Percentiles rank a stretch among this genome's conserved stretches.
Evolutionary conservation across 2,797 vertebrate species (phyloP).

Genomic region (Peromyscus eremicus): DNA sequence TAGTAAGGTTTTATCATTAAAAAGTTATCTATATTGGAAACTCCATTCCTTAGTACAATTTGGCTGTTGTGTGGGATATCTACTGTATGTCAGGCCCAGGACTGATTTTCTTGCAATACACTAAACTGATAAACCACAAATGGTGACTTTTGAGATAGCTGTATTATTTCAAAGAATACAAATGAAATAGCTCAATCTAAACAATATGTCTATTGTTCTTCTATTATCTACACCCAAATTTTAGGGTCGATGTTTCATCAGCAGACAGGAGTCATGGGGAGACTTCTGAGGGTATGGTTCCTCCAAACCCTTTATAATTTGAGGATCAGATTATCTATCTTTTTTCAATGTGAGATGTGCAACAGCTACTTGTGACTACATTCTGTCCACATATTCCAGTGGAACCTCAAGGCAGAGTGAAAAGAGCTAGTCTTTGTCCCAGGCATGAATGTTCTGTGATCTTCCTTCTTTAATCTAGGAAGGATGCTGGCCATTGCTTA

Average conservation of each 20-base stretch:
- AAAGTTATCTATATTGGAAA: neutral
- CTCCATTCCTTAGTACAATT: neutral
- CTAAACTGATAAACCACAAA: neutral
- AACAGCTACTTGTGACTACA: neutral
- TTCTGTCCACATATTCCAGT: neutral
- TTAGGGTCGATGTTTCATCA: conserved; percentile 8
- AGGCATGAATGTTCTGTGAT: neutral
- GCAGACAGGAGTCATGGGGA: neutral
- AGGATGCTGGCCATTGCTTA: neutral
- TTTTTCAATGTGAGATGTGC: neutral
- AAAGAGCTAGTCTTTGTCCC: neutral
- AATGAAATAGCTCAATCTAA: neutral
- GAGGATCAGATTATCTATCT: neutral
- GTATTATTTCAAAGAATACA: conserved; percentile 40
- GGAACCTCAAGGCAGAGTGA: neutral
- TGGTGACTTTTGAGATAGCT: neutral
- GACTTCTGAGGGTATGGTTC: neutral
- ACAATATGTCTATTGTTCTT: neutral
- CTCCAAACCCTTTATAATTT: neutral
- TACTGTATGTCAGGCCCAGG: neutral
- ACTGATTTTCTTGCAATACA: neutral
- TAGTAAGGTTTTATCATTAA: neutral
- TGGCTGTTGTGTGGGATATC: neutral
- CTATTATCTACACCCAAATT: neutral
- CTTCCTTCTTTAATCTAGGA: neutral